Conservation (phyloP, 2,888 invertebrate genomes). For the Napeogenes inachia region DNA sequence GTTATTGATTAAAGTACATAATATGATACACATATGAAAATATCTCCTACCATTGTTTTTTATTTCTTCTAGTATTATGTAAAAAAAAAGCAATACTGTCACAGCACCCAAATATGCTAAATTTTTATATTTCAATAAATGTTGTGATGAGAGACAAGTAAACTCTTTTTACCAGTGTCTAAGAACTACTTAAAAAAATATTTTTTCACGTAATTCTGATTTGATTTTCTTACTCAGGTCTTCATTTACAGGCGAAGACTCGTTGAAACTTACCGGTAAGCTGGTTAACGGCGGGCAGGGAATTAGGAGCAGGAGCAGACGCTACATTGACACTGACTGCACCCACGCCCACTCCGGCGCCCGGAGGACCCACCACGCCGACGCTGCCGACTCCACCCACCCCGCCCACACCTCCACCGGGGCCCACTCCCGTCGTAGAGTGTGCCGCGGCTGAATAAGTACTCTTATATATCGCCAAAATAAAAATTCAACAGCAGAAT, state of each 20-base stretch:
- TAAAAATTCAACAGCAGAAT: not conserved
- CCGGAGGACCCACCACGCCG: constrained; percentile 32
- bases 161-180: too few relatives aligned
- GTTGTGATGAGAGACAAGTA: too few relatives aligned
- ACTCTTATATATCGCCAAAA: constrained; percentile 9
- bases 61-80: too few relatives aligned
- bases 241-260: too few relatives aligned
- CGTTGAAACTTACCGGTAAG: constrained; percentile 33
- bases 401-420: constrained; percentile 32
- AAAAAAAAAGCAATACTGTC: too few relatives aligned
- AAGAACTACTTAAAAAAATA: too few relatives aligned
- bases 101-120: too few relatives aligned
- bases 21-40: constrained; percentile 13
- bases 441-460: constrained; percentile 41
- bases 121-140: too few relatives aligned
- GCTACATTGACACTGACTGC: constrained; percentile 35
- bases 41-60: too few relatives aligned
- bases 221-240: too few relatives aligned
- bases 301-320: constrained; percentile 37
- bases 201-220: too few relatives aligned
- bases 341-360: constrained; percentile 36
- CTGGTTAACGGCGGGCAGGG: constrained; percentile 41
- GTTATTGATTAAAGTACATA: constrained; percentile 6
- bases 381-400: constrained; percentile 34
- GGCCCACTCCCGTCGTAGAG: constrained; percentile 41